Base-by-base conservation (phyloP, 1,140 invertebrate species). In the Bombus confusus region DNA sequence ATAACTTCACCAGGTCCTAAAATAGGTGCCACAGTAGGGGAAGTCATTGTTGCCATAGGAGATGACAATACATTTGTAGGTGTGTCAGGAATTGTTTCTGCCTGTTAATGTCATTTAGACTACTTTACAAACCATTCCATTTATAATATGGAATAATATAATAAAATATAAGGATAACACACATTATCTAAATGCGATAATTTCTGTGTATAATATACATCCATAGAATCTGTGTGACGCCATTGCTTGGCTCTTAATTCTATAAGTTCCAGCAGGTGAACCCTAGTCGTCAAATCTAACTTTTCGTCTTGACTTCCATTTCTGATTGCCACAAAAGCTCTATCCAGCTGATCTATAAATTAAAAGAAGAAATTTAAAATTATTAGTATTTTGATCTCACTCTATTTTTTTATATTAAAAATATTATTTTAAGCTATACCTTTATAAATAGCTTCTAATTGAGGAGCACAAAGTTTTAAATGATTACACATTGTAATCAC, bases 231-330 rank as follows among this genome's bases (percentile, higher is more conserved):
- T 87, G 96, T 97, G 80, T 96, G 96, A 91, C 97, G 96, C 98
- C 98, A 99, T 91, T 97, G 96, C 94, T 97, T 97, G 75, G 98
- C 98, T 94, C 98, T 96, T 87, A 98, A 95, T 95, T 99, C 98
- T 88, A 99, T 98, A 64, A 98, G 95, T 96, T 98, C 98, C 91
- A 99, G 96, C 87, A 99, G 96, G 95, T 98, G 97, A 93, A 98
- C 96, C 94, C 98, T 96, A 91, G 97, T 97, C 93, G 97, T 96
- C 92, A 97, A 96, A 94, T 98, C 97, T 87, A 98, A 95, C 92
- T 96, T 96, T 83, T 95, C 95, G 95, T 98, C 97, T 94, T 98
- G 97, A 91, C 97, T 98, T 92, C 97, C 98, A 96, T 98, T 98
- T 90, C 98, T 96, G 91, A 98, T 97, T 90, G 97, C 96, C 88